Conservation (phyloP, 2,797 vertebrate genomes). For the Phoxinus dragarum region DNA sequence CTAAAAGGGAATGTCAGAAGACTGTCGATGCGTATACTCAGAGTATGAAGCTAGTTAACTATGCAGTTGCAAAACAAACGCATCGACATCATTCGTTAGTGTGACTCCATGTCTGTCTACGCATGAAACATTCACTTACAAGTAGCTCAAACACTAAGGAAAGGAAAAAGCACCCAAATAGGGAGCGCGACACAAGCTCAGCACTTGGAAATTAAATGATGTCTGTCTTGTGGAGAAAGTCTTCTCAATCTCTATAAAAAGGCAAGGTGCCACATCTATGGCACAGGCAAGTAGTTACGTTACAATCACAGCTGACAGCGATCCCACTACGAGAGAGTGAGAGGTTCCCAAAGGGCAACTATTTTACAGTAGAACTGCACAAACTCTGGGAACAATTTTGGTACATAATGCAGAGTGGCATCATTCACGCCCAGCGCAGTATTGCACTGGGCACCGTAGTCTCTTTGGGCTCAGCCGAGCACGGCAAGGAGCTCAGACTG, state of each 20-base stretch:
- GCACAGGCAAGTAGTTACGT: conserved; percentile 60
- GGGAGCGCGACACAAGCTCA: conserved; percentile 52
- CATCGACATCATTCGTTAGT: conserved; percentile 63
- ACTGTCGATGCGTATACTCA: conserved; percentile 45
- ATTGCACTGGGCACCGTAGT: conserved; percentile 48
- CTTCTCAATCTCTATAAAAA: conserved; percentile 62
- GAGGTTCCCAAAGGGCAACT: conserved; percentile 53
- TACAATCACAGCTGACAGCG: conserved; percentile 65
- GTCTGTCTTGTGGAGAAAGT: conserved; percentile 58
- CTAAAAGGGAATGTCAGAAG: conserved; percentile 61
- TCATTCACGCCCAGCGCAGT: conserved; percentile 27
- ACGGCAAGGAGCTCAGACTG: conserved; percentile 41
- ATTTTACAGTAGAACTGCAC: conserved; percentile 60
- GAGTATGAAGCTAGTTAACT: conserved; percentile 45
- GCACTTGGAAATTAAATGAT: conserved; percentile 53
- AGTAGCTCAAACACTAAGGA: conserved; percentile 60
- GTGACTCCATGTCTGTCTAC: conserved; percentile 66
- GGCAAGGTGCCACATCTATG: conserved; percentile 58
- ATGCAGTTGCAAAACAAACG: conserved; percentile 63
- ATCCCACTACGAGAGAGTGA: conserved; percentile 51
- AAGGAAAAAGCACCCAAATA: conserved; percentile 50
- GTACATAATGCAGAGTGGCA: conserved; percentile 58
- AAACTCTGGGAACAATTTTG: conserved; percentile 61
- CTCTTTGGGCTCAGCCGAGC: conserved; percentile 34
- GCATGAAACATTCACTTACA: conserved; percentile 62